Base-by-base conservation (phyloP, 92 coral and sea anemone genomes). In the Micromussa lordhowensis region DNA sequence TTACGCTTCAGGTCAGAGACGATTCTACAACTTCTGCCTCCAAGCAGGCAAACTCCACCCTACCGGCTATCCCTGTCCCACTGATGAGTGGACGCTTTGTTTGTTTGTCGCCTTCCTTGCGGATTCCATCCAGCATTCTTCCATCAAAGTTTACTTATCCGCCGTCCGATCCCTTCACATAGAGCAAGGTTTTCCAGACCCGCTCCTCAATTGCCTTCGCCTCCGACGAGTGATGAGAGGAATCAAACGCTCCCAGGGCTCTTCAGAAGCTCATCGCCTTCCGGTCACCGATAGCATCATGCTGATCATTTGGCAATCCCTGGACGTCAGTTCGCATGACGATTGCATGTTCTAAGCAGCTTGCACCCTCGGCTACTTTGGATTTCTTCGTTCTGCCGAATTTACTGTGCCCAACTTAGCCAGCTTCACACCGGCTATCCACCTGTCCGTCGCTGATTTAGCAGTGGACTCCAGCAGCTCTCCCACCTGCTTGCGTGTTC, bases 1-100 rank as follows among this genome's bases (percentile, higher is more conserved):
- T 0, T 91, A 88, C 83, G 28, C 86, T 26, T n/a, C 86, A 5
- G 64, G 14, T 59, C 94, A 92, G 70, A 84, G 82, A 0, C 31
- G 55, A 11, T 92, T 78, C n/a, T n/a, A n/a, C n/a, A n/a, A n/a
- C n/a, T n/a, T n/a, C n/a, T n/a, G n/a, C n/a, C n/a, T n/a, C 31
- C 57, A 49, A 30, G 13, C 53, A 0, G 72, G 71, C 12, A 38
- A 19, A 86, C 51, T 73, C 8, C 75, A 69, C 19, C 79, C 17
- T 0, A 29, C 5, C 5, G 86, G 64, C 2, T 81, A 49, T 13
- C 79, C 87, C 1, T 80, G 77, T n/a, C n/a, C n/a, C n/a, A n/a
- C n/a, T n/a, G n/a, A n/a, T n/a, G n/a, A n/a, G n/a, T n/a, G n/a
- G n/a, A n/a, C n/a, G n/a, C n/a, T n/a, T n/a, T n/a, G n/a, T n/a